These are phyloP conservation scores for Lysandra bellargus DNA, from an alignment of 2,888 invertebrate species.

Conservation along the genomic window DNA sequence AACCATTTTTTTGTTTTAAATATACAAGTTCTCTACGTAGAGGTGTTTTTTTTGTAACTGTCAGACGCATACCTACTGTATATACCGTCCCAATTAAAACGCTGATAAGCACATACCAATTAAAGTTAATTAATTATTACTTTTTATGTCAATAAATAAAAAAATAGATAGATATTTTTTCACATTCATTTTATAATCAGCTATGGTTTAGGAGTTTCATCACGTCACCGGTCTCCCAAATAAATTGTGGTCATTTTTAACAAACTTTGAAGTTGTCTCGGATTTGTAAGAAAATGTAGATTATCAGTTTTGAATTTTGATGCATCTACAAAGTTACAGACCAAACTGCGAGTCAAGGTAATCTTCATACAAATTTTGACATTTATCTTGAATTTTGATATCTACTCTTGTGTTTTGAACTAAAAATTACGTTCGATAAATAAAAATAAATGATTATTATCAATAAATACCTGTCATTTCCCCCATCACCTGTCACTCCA, in stretches of 20 bases:
- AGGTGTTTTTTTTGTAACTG: neutral
- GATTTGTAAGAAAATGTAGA: no score
- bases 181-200: no score
- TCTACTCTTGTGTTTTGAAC: no score
- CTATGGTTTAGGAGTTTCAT: neutral
- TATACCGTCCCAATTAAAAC: neutral
- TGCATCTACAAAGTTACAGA: no score
- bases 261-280: no score
- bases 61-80: neutral
- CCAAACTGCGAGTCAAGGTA: no score
- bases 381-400: no score
- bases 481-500: neutral
- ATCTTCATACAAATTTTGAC: no score
- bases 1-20: neutral
- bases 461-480: neutral
- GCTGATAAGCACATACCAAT: neutral
- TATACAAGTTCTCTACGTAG: neutral
- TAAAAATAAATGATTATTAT: neutral
- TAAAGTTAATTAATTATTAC: neutral
- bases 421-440: neutral
- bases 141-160: neutral
- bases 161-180: no score
- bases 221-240: neutral
- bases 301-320: no score
- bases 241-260: no score